These are phyloP conservation scores for Bambusicola thoracicus DNA, from an alignment of 2,113 vertebrate species.

Conservation along the genomic window DNA sequence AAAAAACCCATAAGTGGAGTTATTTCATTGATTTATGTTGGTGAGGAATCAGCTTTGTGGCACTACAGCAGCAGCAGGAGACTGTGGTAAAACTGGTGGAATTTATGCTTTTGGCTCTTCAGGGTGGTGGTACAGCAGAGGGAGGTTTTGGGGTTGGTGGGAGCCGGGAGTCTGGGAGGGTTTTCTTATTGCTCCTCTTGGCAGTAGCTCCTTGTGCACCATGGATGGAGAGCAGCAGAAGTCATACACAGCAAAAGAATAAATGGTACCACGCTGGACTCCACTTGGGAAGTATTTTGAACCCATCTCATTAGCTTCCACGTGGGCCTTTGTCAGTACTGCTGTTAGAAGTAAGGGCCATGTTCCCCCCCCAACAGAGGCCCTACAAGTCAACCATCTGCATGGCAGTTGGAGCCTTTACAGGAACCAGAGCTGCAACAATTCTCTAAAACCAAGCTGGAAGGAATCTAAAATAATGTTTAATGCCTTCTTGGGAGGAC, in stretches of 20 bases:
- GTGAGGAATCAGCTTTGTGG: background rate
- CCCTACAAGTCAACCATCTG: background rate
- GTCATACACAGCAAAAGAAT: background rate
- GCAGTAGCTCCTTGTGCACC: fast-evolving
- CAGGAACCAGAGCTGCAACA: background rate
- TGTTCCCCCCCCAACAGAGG: too few relatives aligned
- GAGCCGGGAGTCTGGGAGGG: background rate
- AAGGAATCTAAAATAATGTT: background rate
- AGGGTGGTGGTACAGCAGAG: background rate
- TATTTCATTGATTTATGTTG: background rate
- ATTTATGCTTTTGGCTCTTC: background rate
- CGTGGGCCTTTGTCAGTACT: fast-evolving
- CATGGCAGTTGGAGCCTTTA: background rate
- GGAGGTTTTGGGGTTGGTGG: background rate
- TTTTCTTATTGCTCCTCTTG: background rate
- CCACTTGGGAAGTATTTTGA: background rate
- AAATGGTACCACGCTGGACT: background rate
- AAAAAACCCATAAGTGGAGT: background rate
- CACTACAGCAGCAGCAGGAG: background rate
- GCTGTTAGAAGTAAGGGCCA: background rate
- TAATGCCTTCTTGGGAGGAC: background rate
- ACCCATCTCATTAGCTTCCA: fast-evolving
- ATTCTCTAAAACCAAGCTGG: background rate
- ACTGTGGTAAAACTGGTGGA: background rate
- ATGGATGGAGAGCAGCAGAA: background rate